Percentiles rank a stretch among this genome's conserved stretches.
These are phyloP conservation scores for Clarias macrocephalus DNA, from an alignment of 2,113 vertebrate genomes.

Conservation along the genomic window DNA sequence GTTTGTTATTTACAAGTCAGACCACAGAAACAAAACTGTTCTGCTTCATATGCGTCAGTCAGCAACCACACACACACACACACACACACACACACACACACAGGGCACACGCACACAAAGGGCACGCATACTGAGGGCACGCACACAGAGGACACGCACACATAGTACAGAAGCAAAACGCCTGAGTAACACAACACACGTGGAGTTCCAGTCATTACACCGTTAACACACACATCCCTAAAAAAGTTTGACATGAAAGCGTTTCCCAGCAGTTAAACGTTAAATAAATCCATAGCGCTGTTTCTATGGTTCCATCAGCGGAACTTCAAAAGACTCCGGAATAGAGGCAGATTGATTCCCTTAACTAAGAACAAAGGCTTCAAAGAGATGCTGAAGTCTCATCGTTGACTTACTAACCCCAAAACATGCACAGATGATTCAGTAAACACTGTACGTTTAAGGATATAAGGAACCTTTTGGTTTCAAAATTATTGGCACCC, in stretches of 20 bases:
- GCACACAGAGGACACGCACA: background rate
- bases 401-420: background rate
- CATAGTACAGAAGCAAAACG: background rate
- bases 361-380: background rate
- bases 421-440: background rate
- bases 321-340: background rate
- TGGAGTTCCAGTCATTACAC: background rate
- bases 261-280: slow-evolving; percentile 3
- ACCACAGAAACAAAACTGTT: slow-evolving; percentile 49
- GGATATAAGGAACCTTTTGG: background rate
- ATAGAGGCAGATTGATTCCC: background rate
- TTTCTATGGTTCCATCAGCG: background rate
- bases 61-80: slow-evolving; percentile 40
- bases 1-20: slow-evolving; percentile 36
- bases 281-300: background rate
- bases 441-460: no score
- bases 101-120: background rate
- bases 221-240: background rate
- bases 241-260: background rate
- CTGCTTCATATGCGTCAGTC: slow-evolving; percentile 46
- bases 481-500: background rate
- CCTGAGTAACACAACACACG: background rate
- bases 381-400: background rate
- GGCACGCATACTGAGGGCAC: background rate
- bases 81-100: background rate